These are phyloP conservation scores for Laodelphax striatellus DNA, from an alignment of 1,140 invertebrate genomes.

Conservation along the genomic window DNA sequence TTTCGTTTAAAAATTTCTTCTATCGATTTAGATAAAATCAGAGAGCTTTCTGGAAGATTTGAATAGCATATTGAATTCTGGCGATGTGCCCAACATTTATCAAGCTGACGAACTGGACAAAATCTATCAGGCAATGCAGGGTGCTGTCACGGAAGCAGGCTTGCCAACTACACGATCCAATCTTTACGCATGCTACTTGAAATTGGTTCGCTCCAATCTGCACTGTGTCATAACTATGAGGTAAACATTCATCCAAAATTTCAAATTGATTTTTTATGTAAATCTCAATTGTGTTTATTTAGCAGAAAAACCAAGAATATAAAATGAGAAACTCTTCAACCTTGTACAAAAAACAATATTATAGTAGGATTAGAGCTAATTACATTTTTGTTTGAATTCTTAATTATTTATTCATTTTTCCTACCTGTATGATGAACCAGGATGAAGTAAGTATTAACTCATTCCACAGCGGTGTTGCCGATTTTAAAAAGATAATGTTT, in stretches of 20 bases:
- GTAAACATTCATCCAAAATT: slow-evolving; percentile 26
- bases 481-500: too few relatives aligned
- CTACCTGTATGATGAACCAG: too few relatives aligned
- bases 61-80: slow-evolving; percentile 54
- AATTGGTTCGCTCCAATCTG: slow-evolving; percentile 47
- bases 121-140: slow-evolving; percentile 48
- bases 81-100: slow-evolving; percentile 56
- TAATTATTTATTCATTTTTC: too few relatives aligned
- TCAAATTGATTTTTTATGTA: not conserved
- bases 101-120: slow-evolving; percentile 47
- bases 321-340: too few relatives aligned
- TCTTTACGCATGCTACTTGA: slow-evolving; percentile 53
- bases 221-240: slow-evolving; percentile 53
- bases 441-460: too few relatives aligned
- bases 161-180: slow-evolving; percentile 59
- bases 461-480: too few relatives aligned
- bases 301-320: too few relatives aligned
- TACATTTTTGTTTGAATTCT: too few relatives aligned
- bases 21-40: slow-evolving; percentile 39
- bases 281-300: too few relatives aligned
- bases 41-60: slow-evolving; percentile 56
- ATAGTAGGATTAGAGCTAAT: too few relatives aligned
- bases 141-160: slow-evolving; percentile 45
- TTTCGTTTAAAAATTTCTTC: not conserved
- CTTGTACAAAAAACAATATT: too few relatives aligned